phyloP scores from a whole-genome alignment of 64 coral and sea anemone species.

The Actinia equina region DNA sequence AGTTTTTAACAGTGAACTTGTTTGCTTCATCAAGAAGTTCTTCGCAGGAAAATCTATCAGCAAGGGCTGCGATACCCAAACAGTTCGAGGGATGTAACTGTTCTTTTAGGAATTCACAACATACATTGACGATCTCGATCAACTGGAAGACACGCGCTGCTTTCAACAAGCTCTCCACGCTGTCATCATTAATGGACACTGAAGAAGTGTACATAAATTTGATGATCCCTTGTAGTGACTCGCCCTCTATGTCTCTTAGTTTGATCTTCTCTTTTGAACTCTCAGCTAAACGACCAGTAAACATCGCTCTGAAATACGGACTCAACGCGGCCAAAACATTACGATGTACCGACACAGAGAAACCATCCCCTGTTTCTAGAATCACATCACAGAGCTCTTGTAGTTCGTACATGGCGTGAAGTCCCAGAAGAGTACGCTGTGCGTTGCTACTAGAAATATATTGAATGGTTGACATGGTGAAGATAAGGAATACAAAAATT shows the following conservation, averaged over 20 bases:
- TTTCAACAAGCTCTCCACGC: constrained; percentile 67
- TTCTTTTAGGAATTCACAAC: constrained; percentile 85
- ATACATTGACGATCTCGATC: constrained; percentile 76
- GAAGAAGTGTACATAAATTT: constrained; percentile 78
- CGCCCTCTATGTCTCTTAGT: constrained; percentile 54
- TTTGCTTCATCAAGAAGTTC: constrained; percentile 60
- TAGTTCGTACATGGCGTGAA: constrained; percentile 56
- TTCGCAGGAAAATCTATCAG: constrained; percentile 73
- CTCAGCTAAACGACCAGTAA: constrained; percentile 75
- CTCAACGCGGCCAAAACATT: constrained; percentile 82
- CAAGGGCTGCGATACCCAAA: constrained; percentile 67
- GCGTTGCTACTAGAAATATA: constrained; percentile 74
- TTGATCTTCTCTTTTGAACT: constrained; percentile 47
- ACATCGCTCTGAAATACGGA: constrained; percentile 96
- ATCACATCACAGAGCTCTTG: constrained; percentile 85
- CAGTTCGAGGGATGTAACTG: constrained; percentile 84
- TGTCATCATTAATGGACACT: constrained; percentile 65
- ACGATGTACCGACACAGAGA: constrained; percentile 61
- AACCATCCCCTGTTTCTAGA: constrained; percentile 70
- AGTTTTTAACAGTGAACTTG: constrained; percentile 77
- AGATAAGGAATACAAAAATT: background rate
- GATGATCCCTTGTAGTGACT: constrained; percentile 62
- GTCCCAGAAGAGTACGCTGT: constrained; percentile 66
- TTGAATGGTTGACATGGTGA: constrained; percentile 68
- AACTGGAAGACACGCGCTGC: constrained; percentile 83